Evolutionary conservation across 1,140 invertebrate genomes (phyloP).

Genomic region (Batillaria attramentaria): DNA sequence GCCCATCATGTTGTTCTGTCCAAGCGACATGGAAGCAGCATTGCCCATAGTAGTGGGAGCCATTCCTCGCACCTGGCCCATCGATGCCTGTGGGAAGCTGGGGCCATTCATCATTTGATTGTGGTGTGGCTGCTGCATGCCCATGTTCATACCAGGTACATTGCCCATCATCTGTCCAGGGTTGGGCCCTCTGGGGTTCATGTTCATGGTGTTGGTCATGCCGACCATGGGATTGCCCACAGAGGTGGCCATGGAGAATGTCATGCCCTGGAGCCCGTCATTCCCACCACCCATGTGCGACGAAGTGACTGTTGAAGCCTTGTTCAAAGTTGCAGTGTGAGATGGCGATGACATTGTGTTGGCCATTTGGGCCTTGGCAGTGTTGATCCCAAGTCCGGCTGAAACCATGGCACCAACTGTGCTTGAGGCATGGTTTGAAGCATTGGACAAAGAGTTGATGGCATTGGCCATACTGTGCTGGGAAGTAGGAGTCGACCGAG

Average conservation of each 20-base stretch:
- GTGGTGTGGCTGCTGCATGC: constrained; percentile 50
- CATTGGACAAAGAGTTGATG: constrained; percentile 36
- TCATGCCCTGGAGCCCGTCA: constrained; percentile 30
- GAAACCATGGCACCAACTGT: constrained; percentile 57
- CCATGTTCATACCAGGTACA: constrained; percentile 38
- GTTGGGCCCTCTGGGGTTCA: constrained; percentile 39
- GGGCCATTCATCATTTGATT: constrained; percentile 69
- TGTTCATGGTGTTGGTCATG: constrained; percentile 30
- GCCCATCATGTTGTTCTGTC: constrained; percentile 55
- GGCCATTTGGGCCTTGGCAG: constrained; percentile 34
- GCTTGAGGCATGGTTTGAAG: constrained; percentile 65
- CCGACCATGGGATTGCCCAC: constrained; percentile 31
- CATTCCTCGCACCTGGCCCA: constrained; percentile 57
- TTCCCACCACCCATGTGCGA: constrained; percentile 32
- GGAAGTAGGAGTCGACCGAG: constrained; percentile 53
- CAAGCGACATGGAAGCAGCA: constrained; percentile 49
- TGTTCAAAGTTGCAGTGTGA: constrained; percentile 24
- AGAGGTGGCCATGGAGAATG: constrained; percentile 27
- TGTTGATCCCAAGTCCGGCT: constrained; percentile 47
- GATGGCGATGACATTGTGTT: constrained; percentile 12
- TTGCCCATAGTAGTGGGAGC: constrained; percentile 38
- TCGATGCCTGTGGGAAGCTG: constrained; percentile 53
- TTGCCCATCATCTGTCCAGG: constrained; percentile 38
- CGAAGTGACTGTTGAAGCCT: constrained; percentile 29
- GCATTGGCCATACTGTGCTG: constrained; percentile 50